A percentile compares a stretch with the other conserved stretches of the same genome.
Evolutionary conservation across 92 coral and sea anemone species (phyloP).

Genomic region (Epizoanthus rinbou): DNA sequence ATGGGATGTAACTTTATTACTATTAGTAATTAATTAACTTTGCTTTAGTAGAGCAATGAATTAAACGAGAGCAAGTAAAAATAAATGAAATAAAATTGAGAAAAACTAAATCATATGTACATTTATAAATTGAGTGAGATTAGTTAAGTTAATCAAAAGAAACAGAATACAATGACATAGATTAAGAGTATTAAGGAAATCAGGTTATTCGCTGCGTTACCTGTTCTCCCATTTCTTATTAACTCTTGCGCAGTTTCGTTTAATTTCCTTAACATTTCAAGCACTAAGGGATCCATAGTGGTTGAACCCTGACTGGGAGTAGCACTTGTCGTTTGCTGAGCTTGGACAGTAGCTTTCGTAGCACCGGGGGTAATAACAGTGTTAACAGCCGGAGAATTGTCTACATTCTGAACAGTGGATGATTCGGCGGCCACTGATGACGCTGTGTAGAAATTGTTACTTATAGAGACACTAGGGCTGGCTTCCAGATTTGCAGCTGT

Average conservation of each 20-base stretch:
- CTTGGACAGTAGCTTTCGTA: not conserved
- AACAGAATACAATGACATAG: not conserved
- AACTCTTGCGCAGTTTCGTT: not conserved
- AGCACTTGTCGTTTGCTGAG: conserved; percentile 20
- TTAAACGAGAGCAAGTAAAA: too few species aligned
- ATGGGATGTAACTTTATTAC: too few species aligned
- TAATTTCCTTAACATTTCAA: not conserved
- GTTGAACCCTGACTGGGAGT: not conserved
- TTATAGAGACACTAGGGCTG: conserved; percentile 4
- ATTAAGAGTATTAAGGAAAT: not conserved
- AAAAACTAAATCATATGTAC: too few species aligned
- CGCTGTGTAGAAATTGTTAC: conserved; percentile 9
- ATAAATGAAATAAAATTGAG: too few species aligned
- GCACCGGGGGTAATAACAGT: not conserved
- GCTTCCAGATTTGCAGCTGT: conserved; percentile 18
- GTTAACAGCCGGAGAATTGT: not conserved
- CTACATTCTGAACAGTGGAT: not conserved
- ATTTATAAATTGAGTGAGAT: not conserved
- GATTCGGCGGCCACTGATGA: not conserved
- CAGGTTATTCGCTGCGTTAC: not conserved
- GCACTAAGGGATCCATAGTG: conserved; percentile 11
- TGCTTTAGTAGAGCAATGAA: too few species aligned
- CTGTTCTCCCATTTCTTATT: conserved; percentile 4
- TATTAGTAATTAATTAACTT: too few species aligned
- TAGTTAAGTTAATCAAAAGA: not conserved